Percentiles rank a stretch among this genome's conserved stretches.
phyloP scores from a whole-genome alignment of 2,797 vertebrate species.

The Sitta carolinensis region DNA sequence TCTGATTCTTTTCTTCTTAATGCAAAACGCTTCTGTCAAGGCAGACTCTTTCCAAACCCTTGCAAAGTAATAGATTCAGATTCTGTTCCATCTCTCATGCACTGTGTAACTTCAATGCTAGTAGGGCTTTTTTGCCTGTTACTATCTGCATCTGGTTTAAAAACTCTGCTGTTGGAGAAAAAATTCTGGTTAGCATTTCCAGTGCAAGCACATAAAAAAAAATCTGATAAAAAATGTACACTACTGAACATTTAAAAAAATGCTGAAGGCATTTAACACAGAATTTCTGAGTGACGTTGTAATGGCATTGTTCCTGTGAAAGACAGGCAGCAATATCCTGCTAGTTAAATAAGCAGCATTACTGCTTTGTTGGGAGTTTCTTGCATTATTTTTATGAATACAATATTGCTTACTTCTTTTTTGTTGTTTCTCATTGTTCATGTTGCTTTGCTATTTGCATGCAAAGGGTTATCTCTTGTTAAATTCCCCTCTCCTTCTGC shows the following conservation, averaged over 20 bases:
- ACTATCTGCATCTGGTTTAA: neutral
- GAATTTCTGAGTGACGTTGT: neutral
- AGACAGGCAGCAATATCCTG: neutral
- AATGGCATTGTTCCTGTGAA: neutral
- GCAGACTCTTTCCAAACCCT: neutral
- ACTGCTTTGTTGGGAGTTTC: neutral
- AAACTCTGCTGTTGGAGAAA: neutral
- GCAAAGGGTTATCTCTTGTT: neutral
- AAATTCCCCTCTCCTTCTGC: neutral
- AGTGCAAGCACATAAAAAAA: neutral
- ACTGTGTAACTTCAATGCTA: accelerated
- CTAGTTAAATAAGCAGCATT: neutral
- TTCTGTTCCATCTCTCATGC: neutral
- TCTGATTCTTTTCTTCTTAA: neutral
- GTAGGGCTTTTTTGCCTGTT: neutral
- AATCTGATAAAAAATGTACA: neutral
- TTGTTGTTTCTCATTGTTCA: neutral
- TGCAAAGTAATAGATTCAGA: neutral
- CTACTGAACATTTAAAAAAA: neutral
- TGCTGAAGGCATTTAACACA: neutral
- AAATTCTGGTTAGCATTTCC: neutral
- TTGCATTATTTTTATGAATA: neutral
- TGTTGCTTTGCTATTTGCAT: neutral
- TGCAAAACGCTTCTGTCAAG: neutral
- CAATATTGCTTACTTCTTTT: neutral